Conservation (phyloP, 2,888 invertebrate species). For the Himalopsyche anomala region DNA sequence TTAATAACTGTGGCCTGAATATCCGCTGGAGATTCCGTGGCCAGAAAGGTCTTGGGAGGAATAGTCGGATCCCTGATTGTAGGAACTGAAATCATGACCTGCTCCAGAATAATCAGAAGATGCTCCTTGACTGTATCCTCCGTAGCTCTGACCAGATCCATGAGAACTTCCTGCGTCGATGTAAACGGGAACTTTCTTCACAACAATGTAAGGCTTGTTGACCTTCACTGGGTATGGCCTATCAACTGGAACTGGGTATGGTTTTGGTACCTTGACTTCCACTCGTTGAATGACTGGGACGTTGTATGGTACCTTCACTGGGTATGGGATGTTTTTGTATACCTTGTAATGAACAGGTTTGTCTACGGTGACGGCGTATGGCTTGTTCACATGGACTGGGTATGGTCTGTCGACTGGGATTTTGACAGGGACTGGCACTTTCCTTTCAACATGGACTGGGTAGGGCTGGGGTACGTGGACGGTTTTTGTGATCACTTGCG, state of each 20-base stretch:
- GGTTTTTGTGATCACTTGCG: slow-evolving; percentile 71
- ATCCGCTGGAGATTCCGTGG: background rate
- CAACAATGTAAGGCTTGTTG: slow-evolving; percentile 65
- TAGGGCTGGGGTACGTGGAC: slow-evolving; percentile 75
- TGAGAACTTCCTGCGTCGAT: slow-evolving; percentile 49
- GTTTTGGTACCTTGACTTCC: slow-evolving; percentile 66
- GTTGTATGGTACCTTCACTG: slow-evolving; percentile 71
- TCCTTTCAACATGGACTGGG: slow-evolving; percentile 75
- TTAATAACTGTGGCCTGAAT: slow-evolving; percentile 3
- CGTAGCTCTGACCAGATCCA: background rate
- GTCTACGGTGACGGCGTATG: slow-evolving; percentile 56
- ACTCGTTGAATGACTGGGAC: slow-evolving; percentile 73
- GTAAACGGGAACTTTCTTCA: slow-evolving; percentile 74
- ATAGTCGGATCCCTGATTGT: slow-evolving; percentile 39
- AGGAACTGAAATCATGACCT: background rate
- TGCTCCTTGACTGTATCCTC: slow-evolving; percentile 6
- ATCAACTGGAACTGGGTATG: slow-evolving; percentile 76
- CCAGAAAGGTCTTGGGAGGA: slow-evolving; percentile 1
- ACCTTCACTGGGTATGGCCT: slow-evolving; percentile 75
- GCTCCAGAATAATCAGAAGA: slow-evolving; percentile 40
- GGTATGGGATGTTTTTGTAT: slow-evolving; percentile 53
- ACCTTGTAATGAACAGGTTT: slow-evolving; percentile 57
- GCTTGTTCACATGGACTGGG: slow-evolving; percentile 73
- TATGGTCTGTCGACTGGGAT: slow-evolving; percentile 76
- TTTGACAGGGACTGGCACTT: slow-evolving; percentile 74